phyloP scores from a whole-genome alignment of 2,797 vertebrate species.

The Poliocrania exsul region DNA sequence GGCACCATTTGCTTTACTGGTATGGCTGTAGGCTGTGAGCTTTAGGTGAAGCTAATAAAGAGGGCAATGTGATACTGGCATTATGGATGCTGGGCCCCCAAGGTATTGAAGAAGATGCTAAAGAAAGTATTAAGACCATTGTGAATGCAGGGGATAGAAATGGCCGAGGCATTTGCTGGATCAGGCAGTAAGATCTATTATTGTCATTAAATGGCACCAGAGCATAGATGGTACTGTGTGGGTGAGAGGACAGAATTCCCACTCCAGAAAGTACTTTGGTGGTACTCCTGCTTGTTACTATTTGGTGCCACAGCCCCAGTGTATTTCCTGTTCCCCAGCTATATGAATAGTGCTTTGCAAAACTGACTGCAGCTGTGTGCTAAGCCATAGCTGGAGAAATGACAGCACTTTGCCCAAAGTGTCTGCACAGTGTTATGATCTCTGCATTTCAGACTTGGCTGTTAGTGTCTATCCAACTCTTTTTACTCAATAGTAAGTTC shows the following conservation, averaged over 20 bases:
- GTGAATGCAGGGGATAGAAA: not conserved
- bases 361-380: not conserved
- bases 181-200: not conserved
- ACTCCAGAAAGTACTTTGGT: not conserved
- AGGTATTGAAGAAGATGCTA: not conserved
- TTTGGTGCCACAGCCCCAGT: not conserved
- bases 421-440: not conserved
- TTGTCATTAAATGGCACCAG: not conserved
- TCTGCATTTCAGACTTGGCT: not conserved
- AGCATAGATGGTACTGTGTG: not conserved
- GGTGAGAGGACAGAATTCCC: not conserved
- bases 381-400: not conserved
- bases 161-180: not conserved
- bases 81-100: not conserved
- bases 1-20: not conserved
- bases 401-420: accelerated
- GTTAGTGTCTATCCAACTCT: not conserved
- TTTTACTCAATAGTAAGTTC: not conserved
- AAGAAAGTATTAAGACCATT: not conserved
- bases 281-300: not conserved
- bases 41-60: not conserved
- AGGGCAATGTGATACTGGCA: not conserved
- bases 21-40: not conserved
- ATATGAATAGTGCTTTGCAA: not conserved
- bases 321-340: not conserved